phyloP scores from a whole-genome alignment of 2,797 vertebrate species.

The Sebastes jordani region DNA sequence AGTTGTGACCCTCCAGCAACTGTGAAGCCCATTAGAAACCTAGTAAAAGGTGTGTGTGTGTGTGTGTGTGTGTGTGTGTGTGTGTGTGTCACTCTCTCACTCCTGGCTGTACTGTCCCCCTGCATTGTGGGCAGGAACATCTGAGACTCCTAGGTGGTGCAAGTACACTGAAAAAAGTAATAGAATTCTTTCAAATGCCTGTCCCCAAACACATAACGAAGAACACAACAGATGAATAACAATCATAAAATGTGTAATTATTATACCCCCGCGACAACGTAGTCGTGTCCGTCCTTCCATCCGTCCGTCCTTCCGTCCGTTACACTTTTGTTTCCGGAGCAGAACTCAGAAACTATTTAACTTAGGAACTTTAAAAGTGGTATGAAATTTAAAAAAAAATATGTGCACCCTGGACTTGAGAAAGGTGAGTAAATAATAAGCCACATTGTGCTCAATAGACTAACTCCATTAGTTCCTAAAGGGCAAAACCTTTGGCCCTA shows the following conservation, averaged over 20 bases:
- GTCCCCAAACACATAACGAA: not conserved
- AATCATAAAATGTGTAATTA: not conserved
- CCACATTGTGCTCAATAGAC: too few species aligned
- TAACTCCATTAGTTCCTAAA: too few species aligned
- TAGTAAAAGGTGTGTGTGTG: not conserved
- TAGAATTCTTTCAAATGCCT: not conserved
- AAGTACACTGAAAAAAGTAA: not conserved
- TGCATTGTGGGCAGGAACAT: not conserved
- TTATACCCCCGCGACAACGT: too few species aligned
- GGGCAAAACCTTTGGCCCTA: too few species aligned
- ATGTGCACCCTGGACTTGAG: too few species aligned
- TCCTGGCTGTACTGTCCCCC: not conserved
- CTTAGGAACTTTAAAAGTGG: too few species aligned
- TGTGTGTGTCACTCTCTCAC: not conserved
- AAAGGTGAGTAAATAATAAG: too few species aligned
- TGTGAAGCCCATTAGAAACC: conserved; percentile 12
- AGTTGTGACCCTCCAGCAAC: conserved; percentile 1
- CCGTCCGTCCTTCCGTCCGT: too few species aligned
- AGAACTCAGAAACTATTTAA: too few species aligned
- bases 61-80: not conserved
- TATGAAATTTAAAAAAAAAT: too few species aligned
- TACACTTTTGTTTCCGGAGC: too few species aligned
- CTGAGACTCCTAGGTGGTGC: not conserved
- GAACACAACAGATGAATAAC: not conserved
- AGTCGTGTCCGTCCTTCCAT: too few species aligned